These are phyloP conservation scores for Drosophila monieri DNA, from an alignment of 2,888 invertebrate species.

Conservation along the genomic window DNA sequence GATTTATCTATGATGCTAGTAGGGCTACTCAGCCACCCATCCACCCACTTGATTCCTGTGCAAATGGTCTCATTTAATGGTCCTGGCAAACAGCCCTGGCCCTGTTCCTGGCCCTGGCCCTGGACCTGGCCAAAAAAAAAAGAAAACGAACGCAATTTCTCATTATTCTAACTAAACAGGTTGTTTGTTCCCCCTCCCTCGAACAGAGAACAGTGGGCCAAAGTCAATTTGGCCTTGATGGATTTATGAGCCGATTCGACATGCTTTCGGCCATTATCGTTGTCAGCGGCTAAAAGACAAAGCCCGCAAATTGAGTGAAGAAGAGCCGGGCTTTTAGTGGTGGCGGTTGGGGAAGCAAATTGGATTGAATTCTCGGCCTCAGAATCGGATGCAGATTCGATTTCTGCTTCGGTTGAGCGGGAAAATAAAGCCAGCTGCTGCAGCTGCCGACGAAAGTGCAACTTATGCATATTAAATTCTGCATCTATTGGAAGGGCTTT, in stretches of 20 bases:
- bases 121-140: conserved; percentile 6
- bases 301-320: conserved; percentile 27
- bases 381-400: conserved; percentile 2
- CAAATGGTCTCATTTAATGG: conserved; percentile 71
- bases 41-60: conserved; percentile 27
- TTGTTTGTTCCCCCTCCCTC: conserved; percentile 41
- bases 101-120: too few species aligned
- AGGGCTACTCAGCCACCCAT: conserved; percentile 1
- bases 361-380: conserved; percentile 21
- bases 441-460: conserved; percentile 35
- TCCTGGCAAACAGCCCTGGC: conserved; percentile 50
- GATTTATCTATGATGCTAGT: conserved; percentile 64
- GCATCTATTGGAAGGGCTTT: conserved; percentile 25
- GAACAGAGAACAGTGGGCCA: conserved; percentile 49
- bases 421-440: conserved; percentile 6
- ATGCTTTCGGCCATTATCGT: conserved; percentile 4
- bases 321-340: conserved; percentile 13
- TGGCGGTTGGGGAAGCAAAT: conserved; percentile 16
- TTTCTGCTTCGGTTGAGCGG: conserved; percentile 17
- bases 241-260: conserved; percentile 34
- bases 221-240: conserved; percentile 23
- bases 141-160: conserved; percentile 56
- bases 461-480: conserved; percentile 43
- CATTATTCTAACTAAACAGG: conserved; percentile 81
- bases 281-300: conserved; percentile 12